Conservation (phyloP, 2,113 vertebrate genomes). For the Aramus guarauna region DNA sequence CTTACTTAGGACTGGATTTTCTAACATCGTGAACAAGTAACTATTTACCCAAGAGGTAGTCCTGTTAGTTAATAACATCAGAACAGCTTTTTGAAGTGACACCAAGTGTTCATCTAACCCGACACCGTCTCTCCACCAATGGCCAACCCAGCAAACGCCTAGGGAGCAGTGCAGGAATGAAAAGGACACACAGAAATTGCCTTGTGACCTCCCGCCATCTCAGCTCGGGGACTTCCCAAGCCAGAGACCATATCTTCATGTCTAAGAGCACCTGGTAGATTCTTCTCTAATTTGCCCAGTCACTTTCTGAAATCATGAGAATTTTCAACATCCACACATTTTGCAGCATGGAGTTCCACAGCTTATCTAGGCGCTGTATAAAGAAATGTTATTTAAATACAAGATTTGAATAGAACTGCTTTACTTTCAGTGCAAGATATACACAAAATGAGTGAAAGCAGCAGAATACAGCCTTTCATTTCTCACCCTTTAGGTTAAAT, state of each 20-base stretch:
- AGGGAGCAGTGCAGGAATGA: not conserved
- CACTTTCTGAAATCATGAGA: not conserved
- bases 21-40: not conserved
- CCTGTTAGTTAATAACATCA: not conserved
- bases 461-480: not conserved
- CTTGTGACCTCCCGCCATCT: not conserved
- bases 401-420: not conserved
- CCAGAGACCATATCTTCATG: not conserved
- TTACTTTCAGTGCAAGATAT: not conserved
- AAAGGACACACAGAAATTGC: not conserved
- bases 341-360: not conserved
- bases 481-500: not conserved
- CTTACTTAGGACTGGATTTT: not conserved
- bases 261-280: not conserved
- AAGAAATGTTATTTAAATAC: not conserved
- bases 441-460: not conserved
- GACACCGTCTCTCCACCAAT: not conserved
- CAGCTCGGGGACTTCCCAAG: not conserved
- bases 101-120: not conserved
- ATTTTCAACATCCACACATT: not conserved
- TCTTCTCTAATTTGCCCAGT: not conserved
- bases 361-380: not conserved
- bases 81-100: not conserved
- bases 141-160: not conserved
- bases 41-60: not conserved